Evolutionary conservation across 2,888 invertebrate species (phyloP), one percentile per base, ranked within the genome.

Genomic region (Nineta flava): DNA sequence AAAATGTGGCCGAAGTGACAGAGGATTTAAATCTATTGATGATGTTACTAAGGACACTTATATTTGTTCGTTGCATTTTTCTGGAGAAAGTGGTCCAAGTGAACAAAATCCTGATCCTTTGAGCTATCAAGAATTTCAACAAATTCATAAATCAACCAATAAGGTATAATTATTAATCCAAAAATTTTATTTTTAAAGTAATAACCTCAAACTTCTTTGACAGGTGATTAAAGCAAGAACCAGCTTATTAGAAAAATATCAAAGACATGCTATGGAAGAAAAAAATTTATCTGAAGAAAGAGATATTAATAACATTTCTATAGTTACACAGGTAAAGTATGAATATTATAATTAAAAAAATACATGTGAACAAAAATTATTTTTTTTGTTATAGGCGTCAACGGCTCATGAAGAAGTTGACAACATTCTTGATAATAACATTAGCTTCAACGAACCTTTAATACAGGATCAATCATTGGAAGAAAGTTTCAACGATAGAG

Each of bases 81-180:
- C 13, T 34, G 51, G 49, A 42, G 51, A 51, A 50, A 51, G 49
- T 51, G 51, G 46, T 51, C 49, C 49, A 35, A 46, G 45, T 3
- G 51, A 50, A 46, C 19, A 34, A 46, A 49, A 45, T 19, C 51
- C 49, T 47, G 51, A 54, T 49, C 54, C 50, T 50, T 53, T 51
- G 46, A 53, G 52, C 52, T 48, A 53, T 50, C 44, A 51, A 53
- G 49, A 53, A 49, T 53, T 46, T 50, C 54, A 50, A 53, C 41
- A 51, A 34, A 52, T 54, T 52, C 48, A 52, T 51, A 47, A 54
- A 54, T 49, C 54, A 51, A 51, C 47, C 38, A 49, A 53, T 51
- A 51, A 51, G 52, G 52, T 51, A 49, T 42, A 12, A 34, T 32
- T 47, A n/a, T n/a, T n/a, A n/a, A n/a, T n/a, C n/a, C n/a, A n/a